Evolutionary conservation across 2,888 invertebrate species (phyloP).

Genomic region (Coremacera marginata): DNA sequence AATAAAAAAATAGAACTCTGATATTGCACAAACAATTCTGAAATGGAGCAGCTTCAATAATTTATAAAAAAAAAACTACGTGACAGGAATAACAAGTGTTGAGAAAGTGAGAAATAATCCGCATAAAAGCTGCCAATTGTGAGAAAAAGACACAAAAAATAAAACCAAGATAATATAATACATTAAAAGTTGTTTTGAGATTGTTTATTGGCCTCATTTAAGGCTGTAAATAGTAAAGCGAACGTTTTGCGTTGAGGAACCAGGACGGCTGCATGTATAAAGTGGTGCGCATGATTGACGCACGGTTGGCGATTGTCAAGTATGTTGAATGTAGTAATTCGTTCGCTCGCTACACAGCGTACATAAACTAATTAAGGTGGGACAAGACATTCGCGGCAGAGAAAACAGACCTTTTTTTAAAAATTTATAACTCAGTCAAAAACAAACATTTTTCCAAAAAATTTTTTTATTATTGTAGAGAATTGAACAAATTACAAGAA

Average conservation of each 20-base stretch:
- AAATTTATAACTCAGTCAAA: too few relatives aligned
- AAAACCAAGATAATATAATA: background rate
- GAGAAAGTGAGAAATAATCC: background rate
- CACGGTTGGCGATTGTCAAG: background rate
- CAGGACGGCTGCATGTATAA: background rate
- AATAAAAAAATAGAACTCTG: background rate
- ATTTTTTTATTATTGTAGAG: too few relatives aligned
- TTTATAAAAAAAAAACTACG: conserved; percentile 7
- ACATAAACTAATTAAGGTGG: background rate
- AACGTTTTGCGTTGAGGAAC: background rate
- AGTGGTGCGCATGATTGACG: background rate
- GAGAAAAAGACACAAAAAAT: background rate
- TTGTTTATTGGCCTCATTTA: conserved; percentile 15
- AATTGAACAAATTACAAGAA: too few relatives aligned
- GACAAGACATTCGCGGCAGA: too few relatives aligned
- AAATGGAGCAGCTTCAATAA: conserved; percentile 5
- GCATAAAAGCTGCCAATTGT: background rate
- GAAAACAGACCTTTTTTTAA: too few relatives aligned
- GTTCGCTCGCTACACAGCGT: background rate
- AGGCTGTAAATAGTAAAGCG: background rate
- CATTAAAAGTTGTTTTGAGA: background rate
- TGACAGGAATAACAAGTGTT: background rate
- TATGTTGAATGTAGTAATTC: background rate
- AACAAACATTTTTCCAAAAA: too few relatives aligned
- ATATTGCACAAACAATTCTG: background rate